Conservation (phyloP, 2,113 vertebrate species). For the Circaetus gallicus region DNA sequence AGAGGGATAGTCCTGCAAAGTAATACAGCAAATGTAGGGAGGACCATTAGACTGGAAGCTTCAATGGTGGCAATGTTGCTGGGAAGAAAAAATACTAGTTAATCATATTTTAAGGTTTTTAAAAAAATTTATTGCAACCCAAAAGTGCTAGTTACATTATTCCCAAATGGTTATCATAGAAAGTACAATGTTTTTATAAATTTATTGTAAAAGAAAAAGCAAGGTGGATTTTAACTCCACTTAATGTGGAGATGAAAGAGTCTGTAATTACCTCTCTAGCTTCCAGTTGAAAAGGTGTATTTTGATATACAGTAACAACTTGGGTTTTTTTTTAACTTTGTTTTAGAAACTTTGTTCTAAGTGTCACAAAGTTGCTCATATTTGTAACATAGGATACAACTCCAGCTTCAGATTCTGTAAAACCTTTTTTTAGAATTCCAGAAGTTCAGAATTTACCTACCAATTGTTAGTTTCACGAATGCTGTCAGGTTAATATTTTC, state of each 20-base stretch:
- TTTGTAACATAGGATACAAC: neutral
- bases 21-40: neutral
- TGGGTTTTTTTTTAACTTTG: neutral
- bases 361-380: neutral
- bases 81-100: neutral
- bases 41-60: neutral
- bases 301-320: neutral
- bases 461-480: neutral
- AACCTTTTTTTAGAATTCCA: neutral
- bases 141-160: neutral
- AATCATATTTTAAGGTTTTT: neutral
- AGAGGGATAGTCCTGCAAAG: neutral
- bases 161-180: neutral
- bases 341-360: neutral
- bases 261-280: neutral
- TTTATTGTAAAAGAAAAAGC: neutral
- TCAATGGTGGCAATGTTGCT: neutral
- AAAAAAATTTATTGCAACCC: neutral
- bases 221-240: neutral
- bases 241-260: neutral
- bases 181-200: neutral
- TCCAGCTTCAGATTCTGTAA: neutral
- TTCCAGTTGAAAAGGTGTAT: neutral
- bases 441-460: neutral
- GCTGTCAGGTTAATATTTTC: neutral